Evolutionary conservation across 2,888 invertebrate genomes (phyloP).

Genomic region (Cartodere bifasciata): DNA sequence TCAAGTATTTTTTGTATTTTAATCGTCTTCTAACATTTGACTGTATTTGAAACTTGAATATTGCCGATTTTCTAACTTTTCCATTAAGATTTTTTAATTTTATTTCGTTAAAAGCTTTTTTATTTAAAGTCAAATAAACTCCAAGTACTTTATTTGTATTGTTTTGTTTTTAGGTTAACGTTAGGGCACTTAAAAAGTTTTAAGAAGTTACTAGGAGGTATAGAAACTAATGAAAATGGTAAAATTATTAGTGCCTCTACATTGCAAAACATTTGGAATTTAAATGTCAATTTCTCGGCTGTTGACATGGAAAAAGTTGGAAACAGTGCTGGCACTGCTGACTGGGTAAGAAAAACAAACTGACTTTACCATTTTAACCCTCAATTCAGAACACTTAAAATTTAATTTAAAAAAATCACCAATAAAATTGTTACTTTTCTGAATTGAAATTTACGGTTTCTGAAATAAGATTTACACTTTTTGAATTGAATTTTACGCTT

Average conservation of each 20-base stretch:
- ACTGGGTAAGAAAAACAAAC: constrained; percentile 43
- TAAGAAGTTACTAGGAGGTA: constrained; percentile 47
- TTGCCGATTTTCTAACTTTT: too few relatives aligned
- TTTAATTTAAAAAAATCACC: too few relatives aligned
- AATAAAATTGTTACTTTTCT: too few relatives aligned
- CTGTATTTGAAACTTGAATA: too few relatives aligned
- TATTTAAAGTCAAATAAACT: too few relatives aligned
- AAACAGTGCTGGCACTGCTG: constrained; percentile 61
- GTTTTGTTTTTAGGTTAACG: constrained; percentile 39
- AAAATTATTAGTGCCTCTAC: constrained; percentile 51
- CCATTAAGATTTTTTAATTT: constrained; percentile 4
- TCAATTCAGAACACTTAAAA: too few relatives aligned
- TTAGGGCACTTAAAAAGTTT: constrained; percentile 55
- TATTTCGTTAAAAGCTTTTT: neutral
- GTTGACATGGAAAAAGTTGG: constrained; percentile 53
- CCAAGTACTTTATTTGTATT: constrained; percentile 2
- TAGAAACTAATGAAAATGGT: constrained; percentile 44
- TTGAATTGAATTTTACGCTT: too few relatives aligned
- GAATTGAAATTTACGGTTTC: too few relatives aligned
- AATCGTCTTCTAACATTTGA: too few relatives aligned
- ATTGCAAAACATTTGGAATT: constrained; percentile 49
- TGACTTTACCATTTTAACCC: too few relatives aligned
- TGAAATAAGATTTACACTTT: too few relatives aligned
- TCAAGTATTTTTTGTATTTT: too few relatives aligned
- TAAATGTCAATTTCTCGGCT: constrained; percentile 53